Evolutionary conservation across 2,797 vertebrate species (phyloP), one percentile per base, ranked within the genome.

Genomic region (Amphiprion clarkii): DNA sequence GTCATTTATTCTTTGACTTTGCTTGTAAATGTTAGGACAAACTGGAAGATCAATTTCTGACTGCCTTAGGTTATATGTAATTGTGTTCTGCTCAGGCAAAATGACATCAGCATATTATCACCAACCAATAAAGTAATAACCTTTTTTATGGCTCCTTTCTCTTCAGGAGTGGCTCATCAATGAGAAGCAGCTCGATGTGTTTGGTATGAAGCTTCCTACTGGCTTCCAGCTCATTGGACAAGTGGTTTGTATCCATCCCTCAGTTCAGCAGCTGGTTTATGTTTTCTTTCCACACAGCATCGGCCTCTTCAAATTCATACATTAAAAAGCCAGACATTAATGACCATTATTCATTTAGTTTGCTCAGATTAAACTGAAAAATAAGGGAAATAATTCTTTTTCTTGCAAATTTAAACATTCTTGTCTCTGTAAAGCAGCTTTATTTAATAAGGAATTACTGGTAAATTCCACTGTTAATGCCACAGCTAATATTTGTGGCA

Each of bases 141-240:
- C 2, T 4, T 17, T 4, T 17, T 48, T 16, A 0, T 17, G 56
- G 11, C 23, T 83, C 3, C 10, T 65, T n/a, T 71, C 31, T 74
- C 64, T 67, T 21, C 77, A 96, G 96, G 95, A 96, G 90, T 95
- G 95, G 95, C 89, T 96, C 17, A 89, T 96, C 81, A 96, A 95
- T 71, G 82, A 94, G 33, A 91, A 93, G 62, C 86, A 88, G 2
- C 71, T 91, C 1, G 90, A 95, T 6, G 96, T 96, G 53, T 95
- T 93, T 76, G 96, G 96, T n/a, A 96, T 96, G 95, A 96, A 96
- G 89, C 90, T 96, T 54, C 95, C 96, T 0, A 95, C 95, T 4
- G 95, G 96, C 17, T 96, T 96, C 74, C 96, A 96, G 81, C 94
- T 96, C 23, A 96, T 96, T 59, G 96, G 96, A 88, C 96, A 96